Evolutionary conservation across 2,113 vertebrate species (phyloP).

Genomic region (Columbina picui): DNA sequence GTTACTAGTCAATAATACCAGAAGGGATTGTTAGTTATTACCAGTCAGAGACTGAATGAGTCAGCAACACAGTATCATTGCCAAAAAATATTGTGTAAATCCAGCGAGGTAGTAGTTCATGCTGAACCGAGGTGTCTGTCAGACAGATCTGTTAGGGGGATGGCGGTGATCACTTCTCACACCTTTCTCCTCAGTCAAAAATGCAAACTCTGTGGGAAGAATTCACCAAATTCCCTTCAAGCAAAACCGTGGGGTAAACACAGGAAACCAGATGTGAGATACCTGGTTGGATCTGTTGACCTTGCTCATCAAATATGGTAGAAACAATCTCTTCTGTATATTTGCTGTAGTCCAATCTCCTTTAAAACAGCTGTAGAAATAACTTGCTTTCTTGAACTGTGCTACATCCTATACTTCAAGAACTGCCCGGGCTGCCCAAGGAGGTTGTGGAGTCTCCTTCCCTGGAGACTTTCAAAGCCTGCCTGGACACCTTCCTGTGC

Average conservation of each 20-base stretch:
- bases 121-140: not conserved
- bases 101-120: not conserved
- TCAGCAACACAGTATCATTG: slow-evolving; percentile 1
- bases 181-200: not conserved
- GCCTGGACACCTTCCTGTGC: no score
- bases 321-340: not conserved
- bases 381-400: not conserved
- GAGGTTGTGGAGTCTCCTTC: no score
- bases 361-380: not conserved
- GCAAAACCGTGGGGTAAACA: not conserved
- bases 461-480: no score
- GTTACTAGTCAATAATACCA: slow-evolving; percentile 11
- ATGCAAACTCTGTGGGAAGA: not conserved
- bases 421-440: no score
- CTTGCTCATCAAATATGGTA: not conserved
- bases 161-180: not conserved
- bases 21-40: slow-evolving; percentile 15
- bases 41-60: slow-evolving; percentile 6
- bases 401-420: not conserved
- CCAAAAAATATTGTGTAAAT: slow-evolving; percentile 51
- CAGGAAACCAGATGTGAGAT: not conserved
- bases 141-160: not conserved
- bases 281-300: not conserved
- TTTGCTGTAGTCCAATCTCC: not conserved
- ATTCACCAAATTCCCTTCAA: not conserved